Conservation (phyloP, 2,113 vertebrate species). For the Xenopus laevis region DNA sequence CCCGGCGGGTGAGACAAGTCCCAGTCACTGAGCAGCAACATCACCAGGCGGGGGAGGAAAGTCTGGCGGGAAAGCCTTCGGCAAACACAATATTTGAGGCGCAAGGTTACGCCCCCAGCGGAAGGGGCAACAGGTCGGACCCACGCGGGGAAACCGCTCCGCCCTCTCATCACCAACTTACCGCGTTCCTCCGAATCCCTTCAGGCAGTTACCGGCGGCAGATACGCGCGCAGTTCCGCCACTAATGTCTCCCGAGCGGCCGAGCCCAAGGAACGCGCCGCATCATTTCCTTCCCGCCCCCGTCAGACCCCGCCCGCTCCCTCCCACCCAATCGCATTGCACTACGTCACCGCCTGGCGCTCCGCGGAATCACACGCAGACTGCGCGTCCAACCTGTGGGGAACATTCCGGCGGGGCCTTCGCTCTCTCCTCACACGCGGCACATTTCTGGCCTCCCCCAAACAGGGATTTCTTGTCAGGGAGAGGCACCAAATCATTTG, state of each 20-base stretch:
- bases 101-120: no score
- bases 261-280: slow-evolving; percentile 7
- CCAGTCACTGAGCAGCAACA: no score
- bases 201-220: background rate
- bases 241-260: background rate
- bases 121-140: no score
- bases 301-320: background rate
- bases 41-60: no score
- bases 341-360: background rate
- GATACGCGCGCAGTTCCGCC: background rate
- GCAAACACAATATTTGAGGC: no score
- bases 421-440: background rate
- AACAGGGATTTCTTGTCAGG: no score
- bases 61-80: no score
- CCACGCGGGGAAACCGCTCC: background rate
- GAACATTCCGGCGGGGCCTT: no score
- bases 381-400: no score
- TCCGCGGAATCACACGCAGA: background rate
- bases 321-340: background rate
- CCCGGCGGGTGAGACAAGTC: no score
- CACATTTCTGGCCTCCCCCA: no score
- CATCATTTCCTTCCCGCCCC: slow-evolving; percentile 33
- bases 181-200: background rate
- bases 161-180: background rate
- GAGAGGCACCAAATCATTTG: no score